Base-by-base conservation (phyloP, 1,140 invertebrate species). In the Oncopeltus fasciatus region DNA sequence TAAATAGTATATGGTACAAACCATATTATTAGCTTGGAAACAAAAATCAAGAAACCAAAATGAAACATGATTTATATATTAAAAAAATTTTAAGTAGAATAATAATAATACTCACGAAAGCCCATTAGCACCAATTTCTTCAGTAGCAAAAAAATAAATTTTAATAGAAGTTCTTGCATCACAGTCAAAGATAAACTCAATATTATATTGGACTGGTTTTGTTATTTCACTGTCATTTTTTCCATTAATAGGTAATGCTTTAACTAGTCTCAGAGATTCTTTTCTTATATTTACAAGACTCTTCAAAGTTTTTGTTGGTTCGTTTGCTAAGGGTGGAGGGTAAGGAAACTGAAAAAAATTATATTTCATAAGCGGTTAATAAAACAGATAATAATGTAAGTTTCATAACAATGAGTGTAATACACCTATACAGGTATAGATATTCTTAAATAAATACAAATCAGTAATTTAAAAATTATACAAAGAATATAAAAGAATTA, bases 101-200 rank as follows among this genome's bases (percentile, higher is more conserved):
- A 47, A 20, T n/a, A 31, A 9, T 3, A 57, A 57, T 68, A 80
- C 81, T 81, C 76, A 86, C 80, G 81, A 81, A 60, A 88, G 79
- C 44, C 88, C 88, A 70, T 81, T 85, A 5, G 84, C 77, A 60
- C 62, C 86, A 14, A 93, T 80, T 72, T 98, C 94, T 76, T 98
- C 95, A 9, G 83, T 86, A 68, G 92, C 95, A 75, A 98, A 94
- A 72, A 96, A 97, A 74, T 90, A 90, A 64, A 99, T 85, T 43
- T 90, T 95, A 57, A 98, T 94, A 18, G 88, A 83, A 77, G 93
- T 96, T 70, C 87, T 80, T 3, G 90, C 89, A 76, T 99, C 95
- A 72, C 88, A 88, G 72, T 99, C 95, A 79, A 98, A 98, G 3
- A 84, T 91, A 72, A 99, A 98, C 77, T 98, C 95, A 69, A 98